These are phyloP conservation scores for Odocoileus hemionus DNA, from an alignment of 2,113 vertebrate genomes.

Conservation along the genomic window DNA sequence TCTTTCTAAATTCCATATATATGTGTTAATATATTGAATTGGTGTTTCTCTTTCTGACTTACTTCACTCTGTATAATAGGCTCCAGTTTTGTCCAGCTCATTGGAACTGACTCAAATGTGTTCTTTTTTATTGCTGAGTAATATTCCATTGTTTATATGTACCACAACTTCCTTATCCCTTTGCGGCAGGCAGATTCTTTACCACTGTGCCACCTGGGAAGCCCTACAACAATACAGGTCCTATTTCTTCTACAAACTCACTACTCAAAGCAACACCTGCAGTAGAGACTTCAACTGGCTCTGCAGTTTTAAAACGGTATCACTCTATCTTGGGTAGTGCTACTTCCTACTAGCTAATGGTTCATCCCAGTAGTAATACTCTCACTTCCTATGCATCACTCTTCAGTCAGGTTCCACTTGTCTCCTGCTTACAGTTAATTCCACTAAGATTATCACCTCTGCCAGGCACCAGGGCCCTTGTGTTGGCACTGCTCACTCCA, in stretches of 20 bases:
- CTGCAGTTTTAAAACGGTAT: background rate
- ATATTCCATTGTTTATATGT: too few relatives aligned
- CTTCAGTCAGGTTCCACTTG: background rate
- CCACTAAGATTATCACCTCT: background rate
- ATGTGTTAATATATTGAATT: background rate
- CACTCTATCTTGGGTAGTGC: background rate
- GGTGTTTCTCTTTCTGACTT: background rate
- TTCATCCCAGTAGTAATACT: background rate
- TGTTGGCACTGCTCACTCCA: background rate
- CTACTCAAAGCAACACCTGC: background rate
- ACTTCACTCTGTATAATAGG: too few relatives aligned
- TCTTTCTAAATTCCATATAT: background rate
- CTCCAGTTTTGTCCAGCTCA: too few relatives aligned
- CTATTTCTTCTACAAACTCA: background rate
- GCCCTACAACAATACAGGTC: background rate
- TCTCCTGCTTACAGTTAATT: background rate
- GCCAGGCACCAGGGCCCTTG: too few relatives aligned
- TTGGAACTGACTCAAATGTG: too few relatives aligned
- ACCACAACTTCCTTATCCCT: too few relatives aligned
- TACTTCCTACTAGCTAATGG: background rate
- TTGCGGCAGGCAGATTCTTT: too few relatives aligned
- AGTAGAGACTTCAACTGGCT: background rate
- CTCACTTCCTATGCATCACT: background rate
- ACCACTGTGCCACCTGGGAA: too few relatives aligned
- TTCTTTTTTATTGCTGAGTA: too few relatives aligned